phyloP scores from a whole-genome alignment of 2,888 invertebrate species.

The Apoda limacodes region DNA sequence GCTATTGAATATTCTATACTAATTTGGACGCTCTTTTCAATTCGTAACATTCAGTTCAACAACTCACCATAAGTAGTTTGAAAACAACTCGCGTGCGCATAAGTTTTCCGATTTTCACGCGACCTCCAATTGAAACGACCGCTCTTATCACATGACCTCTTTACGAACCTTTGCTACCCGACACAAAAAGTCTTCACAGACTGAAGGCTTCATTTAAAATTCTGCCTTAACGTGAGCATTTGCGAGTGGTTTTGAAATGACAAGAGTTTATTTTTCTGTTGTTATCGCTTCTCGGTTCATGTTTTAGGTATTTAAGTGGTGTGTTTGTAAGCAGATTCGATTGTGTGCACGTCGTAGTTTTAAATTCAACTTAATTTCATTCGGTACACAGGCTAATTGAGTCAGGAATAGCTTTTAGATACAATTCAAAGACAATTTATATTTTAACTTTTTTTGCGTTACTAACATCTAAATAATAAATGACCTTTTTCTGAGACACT shows the following conservation, averaged over 20 bases:
- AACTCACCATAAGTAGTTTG: conserved; percentile 6
- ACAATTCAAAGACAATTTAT: too few species aligned
- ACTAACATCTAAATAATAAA: too few species aligned
- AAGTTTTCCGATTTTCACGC: conserved; percentile 46
- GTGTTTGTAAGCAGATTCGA: too few species aligned
- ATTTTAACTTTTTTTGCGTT: too few species aligned
- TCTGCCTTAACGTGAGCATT: conserved; percentile 25
- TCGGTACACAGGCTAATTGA: too few species aligned
- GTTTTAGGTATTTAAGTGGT: conserved; percentile 37
- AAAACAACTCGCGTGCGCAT: conserved; percentile 20
- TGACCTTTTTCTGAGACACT: too few species aligned
- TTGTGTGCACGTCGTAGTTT: too few species aligned
- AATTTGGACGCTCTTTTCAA: too few species aligned
- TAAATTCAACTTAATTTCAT: too few species aligned
- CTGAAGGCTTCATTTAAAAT: conserved; percentile 17
- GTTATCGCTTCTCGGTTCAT: conserved; percentile 43
- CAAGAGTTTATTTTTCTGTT: conserved; percentile 33
- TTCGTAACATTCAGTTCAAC: neutral
- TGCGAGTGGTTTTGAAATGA: too few species aligned
- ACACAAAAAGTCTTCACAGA: conserved; percentile 26
- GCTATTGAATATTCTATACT: too few species aligned
- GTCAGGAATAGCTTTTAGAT: too few species aligned
- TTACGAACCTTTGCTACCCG: conserved; percentile 30
- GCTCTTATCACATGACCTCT: conserved; percentile 60
- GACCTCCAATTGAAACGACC: conserved; percentile 41